phyloP scores from a whole-genome alignment of 2,113 vertebrate genomes.

The Tiliqua scincoides region DNA sequence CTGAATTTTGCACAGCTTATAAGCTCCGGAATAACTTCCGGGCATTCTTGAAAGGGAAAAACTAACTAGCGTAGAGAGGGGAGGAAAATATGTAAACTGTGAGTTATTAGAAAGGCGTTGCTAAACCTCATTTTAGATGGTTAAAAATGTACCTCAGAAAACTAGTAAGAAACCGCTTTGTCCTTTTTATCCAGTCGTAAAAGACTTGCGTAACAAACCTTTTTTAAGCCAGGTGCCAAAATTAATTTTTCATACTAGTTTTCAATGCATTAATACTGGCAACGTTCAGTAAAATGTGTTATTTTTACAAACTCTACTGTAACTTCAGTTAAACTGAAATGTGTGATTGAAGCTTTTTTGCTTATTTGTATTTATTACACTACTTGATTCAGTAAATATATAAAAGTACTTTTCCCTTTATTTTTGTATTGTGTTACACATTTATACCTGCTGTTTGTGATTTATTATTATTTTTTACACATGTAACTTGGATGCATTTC shows the following conservation, averaged over 20 bases:
- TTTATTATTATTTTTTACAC: conserved; percentile 77
- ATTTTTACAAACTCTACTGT: conserved; percentile 93
- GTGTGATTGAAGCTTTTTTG: conserved; percentile 96
- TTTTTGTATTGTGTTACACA: conserved; percentile 87
- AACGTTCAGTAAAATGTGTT: conserved; percentile 73
- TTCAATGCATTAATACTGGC: conserved; percentile 80
- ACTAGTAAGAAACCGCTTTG: conserved; percentile 67
- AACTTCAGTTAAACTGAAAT: conserved; percentile 93
- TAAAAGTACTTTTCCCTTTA: conserved; percentile 82
- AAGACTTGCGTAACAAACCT: conserved; percentile 67
- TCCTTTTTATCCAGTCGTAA: conserved; percentile 53
- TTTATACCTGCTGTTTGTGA: conserved; percentile 83
- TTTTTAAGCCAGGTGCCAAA: conserved; percentile 87
- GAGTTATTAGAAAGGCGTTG: conserved; percentile 67
- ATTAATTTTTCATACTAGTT: conserved; percentile 83
- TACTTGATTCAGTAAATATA: conserved; percentile 84
- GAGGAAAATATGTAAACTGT: conserved; percentile 71
- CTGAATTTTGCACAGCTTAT: conserved; percentile 82
- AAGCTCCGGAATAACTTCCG: conserved; percentile 75
- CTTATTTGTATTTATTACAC: conserved; percentile 92
- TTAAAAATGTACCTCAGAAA: conserved; percentile 75
- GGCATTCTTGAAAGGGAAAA: conserved; percentile 79
- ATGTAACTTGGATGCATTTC: conserved; percentile 77
- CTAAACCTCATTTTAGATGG: conserved; percentile 65
- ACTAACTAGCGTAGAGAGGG: conserved; percentile 64